These are phyloP conservation scores for Hozukius guyotensis DNA, from an alignment of 2,797 vertebrate genomes.

Conservation along the genomic window DNA sequence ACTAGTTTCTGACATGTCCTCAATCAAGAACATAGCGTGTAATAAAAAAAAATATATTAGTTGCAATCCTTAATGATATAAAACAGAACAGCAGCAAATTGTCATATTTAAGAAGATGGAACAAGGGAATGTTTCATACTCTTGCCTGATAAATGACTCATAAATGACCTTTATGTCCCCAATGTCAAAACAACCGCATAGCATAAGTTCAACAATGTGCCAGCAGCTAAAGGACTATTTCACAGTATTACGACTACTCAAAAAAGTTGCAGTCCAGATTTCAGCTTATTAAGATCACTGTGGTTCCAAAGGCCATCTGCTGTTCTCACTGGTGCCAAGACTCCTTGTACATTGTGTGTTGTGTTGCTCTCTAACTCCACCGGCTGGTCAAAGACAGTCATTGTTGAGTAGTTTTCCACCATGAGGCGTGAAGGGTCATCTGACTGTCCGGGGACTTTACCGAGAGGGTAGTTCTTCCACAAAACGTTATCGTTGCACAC, in stretches of 20 bases:
- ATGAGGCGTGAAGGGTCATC: constrained; percentile 92
- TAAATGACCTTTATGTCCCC: not conserved
- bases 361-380: constrained; percentile 78
- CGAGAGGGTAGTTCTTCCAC: constrained; percentile 91
- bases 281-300: constrained; percentile 78
- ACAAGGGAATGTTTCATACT: not conserved
- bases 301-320: constrained; percentile 79
- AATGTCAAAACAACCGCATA: not conserved
- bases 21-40: not conserved
- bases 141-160: not conserved
- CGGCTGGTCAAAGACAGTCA: constrained; percentile 92
- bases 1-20: not conserved
- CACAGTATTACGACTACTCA: constrained; percentile 38
- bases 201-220: not conserved
- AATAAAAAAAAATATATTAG: not conserved
- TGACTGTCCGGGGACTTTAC: constrained; percentile 91
- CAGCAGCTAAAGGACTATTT: not conserved
- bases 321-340: constrained; percentile 47
- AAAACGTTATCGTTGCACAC: constrained; percentile 86
- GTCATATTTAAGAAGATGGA: not conserved
- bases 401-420: constrained; percentile 87
- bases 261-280: constrained; percentile 83
- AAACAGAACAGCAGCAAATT: not conserved
- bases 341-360: constrained; percentile 49
- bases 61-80: not conserved